Percentiles rank a stretch among this genome's conserved stretches.
Evolutionary conservation across 92 coral and sea anemone genomes (phyloP).

Genomic region (Porites lobata): DNA sequence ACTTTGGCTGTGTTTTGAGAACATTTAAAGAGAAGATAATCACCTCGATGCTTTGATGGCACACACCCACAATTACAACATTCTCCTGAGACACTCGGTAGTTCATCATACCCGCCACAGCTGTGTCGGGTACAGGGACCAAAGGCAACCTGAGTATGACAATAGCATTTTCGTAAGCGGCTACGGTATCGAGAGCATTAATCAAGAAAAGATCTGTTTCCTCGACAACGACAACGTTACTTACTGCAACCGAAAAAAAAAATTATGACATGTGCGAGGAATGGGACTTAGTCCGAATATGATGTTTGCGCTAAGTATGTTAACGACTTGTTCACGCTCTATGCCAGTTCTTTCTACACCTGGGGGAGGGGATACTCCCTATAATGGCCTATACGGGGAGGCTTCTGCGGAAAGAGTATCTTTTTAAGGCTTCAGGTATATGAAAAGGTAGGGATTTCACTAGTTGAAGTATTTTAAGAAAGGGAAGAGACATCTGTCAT

Average conservation of each 20-base stretch:
- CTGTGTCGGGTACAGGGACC: conserved; percentile 17
- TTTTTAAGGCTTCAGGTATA: conserved; percentile 11
- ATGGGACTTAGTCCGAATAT: too few species aligned
- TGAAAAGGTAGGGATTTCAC: background rate
- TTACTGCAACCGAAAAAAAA: too few species aligned
- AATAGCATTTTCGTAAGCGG: too few species aligned
- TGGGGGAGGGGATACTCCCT: conserved; percentile 9
- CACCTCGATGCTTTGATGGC: conserved; percentile 19
- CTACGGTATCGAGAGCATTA: too few species aligned
- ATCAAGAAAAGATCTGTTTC: too few species aligned
- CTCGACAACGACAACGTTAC: too few species aligned
- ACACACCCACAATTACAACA: conserved; percentile 23
- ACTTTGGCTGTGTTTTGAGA: too few species aligned
- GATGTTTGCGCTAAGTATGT: too few species aligned
- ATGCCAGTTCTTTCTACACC: background rate
- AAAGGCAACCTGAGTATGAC: conserved; percentile 8
- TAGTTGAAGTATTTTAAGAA: too few species aligned
- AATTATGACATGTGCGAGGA: too few species aligned
- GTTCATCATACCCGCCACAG: conserved; percentile 16
- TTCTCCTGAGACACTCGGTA: background rate
- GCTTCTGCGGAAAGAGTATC: background rate
- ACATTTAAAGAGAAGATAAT: background rate
- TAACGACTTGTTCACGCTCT: too few species aligned
- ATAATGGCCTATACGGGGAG: conserved; percentile 1
- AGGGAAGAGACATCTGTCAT: background rate